Conservation (phyloP, 2,888 invertebrate genomes). For the Meandrusa payeni region DNA sequence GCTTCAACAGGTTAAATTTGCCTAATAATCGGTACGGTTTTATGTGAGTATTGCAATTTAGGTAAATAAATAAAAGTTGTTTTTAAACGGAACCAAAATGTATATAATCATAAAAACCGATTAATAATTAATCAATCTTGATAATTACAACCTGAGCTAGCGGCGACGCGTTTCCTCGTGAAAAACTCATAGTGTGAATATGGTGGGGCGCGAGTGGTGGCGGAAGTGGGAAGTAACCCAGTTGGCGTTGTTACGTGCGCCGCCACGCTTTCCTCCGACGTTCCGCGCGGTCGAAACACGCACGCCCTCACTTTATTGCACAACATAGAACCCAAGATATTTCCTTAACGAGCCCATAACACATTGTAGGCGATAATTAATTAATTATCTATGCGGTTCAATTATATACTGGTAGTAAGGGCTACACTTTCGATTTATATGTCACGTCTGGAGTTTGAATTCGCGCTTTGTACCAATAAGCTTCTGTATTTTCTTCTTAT, state of each 20-base stretch:
- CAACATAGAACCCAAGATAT: conserved; percentile 24
- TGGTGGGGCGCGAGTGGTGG: conserved; percentile 28
- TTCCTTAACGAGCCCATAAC: conserved; percentile 13
- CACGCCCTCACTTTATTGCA: conserved; percentile 30
- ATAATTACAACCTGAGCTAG: conserved; percentile 44
- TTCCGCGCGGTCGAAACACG: conserved; percentile 41
- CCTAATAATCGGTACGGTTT: too few species aligned
- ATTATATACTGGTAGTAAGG: too few species aligned
- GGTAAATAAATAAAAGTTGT: neutral
- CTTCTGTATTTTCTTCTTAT: too few species aligned
- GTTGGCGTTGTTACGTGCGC: conserved; percentile 55
- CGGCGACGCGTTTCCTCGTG: conserved; percentile 29
- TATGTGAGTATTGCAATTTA: too few species aligned
- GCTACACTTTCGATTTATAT: too few species aligned
- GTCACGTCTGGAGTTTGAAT: too few species aligned
- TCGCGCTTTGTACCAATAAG: too few species aligned
- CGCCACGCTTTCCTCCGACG: conserved; percentile 55
- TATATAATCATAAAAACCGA: neutral
- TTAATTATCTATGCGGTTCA: too few species aligned
- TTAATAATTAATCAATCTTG: conserved; percentile 24
- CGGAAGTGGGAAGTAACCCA: conserved; percentile 73
- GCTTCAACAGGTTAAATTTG: too few species aligned
- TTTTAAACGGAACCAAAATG: neutral
- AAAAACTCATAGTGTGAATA: conserved; percentile 26
- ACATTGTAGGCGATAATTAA: conserved; percentile 3